Evolutionary conservation across 1,140 invertebrate genomes (phyloP), one percentile per base, ranked within the genome.

Genomic region (Nautilus pompilius): DNA sequence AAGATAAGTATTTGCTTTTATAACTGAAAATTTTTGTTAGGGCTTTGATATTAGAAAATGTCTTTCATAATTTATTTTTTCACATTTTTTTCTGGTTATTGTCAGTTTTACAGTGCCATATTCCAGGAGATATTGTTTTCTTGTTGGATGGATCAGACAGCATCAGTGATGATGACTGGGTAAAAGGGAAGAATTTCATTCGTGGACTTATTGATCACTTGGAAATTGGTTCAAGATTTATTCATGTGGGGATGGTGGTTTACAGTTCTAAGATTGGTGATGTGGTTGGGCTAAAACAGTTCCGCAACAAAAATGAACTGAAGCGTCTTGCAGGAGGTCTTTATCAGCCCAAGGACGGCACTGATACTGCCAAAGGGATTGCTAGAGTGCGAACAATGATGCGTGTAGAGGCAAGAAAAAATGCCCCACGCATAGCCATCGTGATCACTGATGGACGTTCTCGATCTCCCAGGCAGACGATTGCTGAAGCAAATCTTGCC

Each of bases 391-490:
- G 68, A 10, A 49, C 69, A 41, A 71, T 73, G 58, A 71, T 74
- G 51, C n/a, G n/a, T n/a, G n/a, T n/a, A n/a, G n/a, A n/a, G n/a
- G n/a, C n/a, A n/a, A n/a, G 62, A 29, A 36, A 59, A 26, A 57
- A 57, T 24, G 68, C 66, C 24, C 72, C 66, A 22, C 72, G 70
- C 49, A 71, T 73, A 46, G 63, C 65, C 15, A 77, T 79, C 15
- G 75, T 79, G 20, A 76, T 77, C 54, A 79, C 77, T 2, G 75
- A 79, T 62, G 75, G 77, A 29, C 65, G 68, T 60, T 76, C 74
- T 1, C 68, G 66, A 45, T 68, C 68, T 56, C 71, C 72, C 5
- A 57, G 66, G 34, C 65, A 71, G 32, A 77, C 75, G 0, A 62
- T 61, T n/a, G 57, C 34, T 20, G 74, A 77, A 49, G 74, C 75